phyloP scores from a whole-genome alignment of 2,113 vertebrate species.

The Mustelus asterias region DNA sequence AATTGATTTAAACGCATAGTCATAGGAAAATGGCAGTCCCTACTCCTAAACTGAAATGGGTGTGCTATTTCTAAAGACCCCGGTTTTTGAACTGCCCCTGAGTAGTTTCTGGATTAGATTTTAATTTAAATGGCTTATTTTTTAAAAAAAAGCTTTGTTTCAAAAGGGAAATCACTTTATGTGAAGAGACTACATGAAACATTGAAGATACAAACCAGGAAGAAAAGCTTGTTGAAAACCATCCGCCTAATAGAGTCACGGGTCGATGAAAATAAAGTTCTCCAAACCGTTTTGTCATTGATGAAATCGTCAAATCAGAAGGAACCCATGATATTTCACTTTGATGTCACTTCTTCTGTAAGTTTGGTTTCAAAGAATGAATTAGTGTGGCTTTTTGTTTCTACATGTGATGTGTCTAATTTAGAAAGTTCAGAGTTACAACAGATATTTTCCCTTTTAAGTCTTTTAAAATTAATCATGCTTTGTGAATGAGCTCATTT shows the following conservation, averaged over 20 bases:
- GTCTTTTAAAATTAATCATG: neutral
- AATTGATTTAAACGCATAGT: neutral
- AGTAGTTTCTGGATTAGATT: neutral
- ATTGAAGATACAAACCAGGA: slow-evolving; percentile 47
- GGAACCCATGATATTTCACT: slow-evolving; percentile 71
- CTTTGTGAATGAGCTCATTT: neutral
- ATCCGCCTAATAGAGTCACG: slow-evolving; percentile 71
- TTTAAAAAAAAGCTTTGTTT: neutral
- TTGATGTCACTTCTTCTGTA: slow-evolving; percentile 90
- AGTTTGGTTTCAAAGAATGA: slow-evolving; percentile 44
- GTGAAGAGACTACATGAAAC: slow-evolving; percentile 68
- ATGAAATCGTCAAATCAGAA: slow-evolving; percentile 48
- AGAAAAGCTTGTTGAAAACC: slow-evolving; percentile 55
- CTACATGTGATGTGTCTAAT: neutral
- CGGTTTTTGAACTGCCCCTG: neutral
- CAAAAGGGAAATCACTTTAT: slow-evolving; percentile 85
- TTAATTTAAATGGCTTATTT: neutral
- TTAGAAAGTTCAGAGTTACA: neutral
- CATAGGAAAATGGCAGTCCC: neutral
- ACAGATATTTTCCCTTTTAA: neutral
- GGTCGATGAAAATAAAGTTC: slow-evolving; percentile 72
- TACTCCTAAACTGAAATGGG: neutral
- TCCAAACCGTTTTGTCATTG: slow-evolving; percentile 63
- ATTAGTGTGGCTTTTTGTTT: neutral
- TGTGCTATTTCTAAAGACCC: neutral